Percentiles rank a stretch among this genome's conserved stretches.
Evolutionary conservation across 2,888 invertebrate genomes (phyloP).

Genomic region (Stegophylla sp.): DNA sequence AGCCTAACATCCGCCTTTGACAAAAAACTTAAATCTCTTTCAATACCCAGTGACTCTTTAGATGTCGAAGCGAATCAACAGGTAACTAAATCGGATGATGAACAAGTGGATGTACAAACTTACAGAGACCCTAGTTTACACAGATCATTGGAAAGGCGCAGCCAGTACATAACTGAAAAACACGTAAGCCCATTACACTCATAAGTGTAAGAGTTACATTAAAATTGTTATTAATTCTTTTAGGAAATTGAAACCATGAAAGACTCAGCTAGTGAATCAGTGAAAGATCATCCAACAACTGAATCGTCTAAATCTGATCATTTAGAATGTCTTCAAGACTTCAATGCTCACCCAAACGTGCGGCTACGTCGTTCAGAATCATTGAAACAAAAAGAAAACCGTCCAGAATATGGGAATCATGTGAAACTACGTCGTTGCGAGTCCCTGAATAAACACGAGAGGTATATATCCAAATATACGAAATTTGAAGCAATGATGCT

Average conservation of each 20-base stretch:
- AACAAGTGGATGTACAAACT: constrained; percentile 58
- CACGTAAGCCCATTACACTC: constrained; percentile 21
- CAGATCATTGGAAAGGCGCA: constrained; percentile 60
- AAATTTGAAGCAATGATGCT: constrained; percentile 65
- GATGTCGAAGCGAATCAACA: constrained; percentile 30
- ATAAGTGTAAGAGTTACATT: neutral
- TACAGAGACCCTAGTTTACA: constrained; percentile 61
- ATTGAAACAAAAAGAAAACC: constrained; percentile 65
- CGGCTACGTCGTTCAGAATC: constrained; percentile 61
- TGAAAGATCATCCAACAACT: constrained; percentile 29
- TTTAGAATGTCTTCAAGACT: constrained; percentile 47
- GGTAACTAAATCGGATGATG: constrained; percentile 38
- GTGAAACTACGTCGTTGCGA: constrained; percentile 62
- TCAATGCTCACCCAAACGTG: constrained; percentile 53
- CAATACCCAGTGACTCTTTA: constrained; percentile 69
- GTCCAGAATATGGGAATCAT: constrained; percentile 64
- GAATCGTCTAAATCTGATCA: neutral
- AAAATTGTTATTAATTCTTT: constrained; percentile 18
- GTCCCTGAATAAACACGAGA: constrained; percentile 62
- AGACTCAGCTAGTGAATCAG: constrained; percentile 32
- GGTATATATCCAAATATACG: constrained; percentile 63
- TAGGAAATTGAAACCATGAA: constrained; percentile 56
- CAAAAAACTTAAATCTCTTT: constrained; percentile 78
- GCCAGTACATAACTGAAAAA: constrained; percentile 54
- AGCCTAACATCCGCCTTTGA: constrained; percentile 85